Evolutionary conservation across 2,888 invertebrate genomes (phyloP), one percentile per base, ranked within the genome.

Genomic region (Xestia rhomboidea): DNA sequence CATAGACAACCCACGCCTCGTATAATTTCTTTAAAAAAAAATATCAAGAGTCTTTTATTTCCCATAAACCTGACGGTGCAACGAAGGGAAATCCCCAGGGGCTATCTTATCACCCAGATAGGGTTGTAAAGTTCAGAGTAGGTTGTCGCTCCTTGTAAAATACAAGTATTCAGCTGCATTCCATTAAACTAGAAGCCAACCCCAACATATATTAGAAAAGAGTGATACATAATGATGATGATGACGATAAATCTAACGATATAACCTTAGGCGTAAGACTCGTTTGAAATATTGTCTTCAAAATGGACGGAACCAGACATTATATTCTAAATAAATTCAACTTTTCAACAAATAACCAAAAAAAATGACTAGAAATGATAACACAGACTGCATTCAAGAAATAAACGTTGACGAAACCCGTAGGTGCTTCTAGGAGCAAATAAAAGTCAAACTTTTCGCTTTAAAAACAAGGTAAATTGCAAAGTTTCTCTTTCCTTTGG

Each of bases 341-440:
- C 67, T 60, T 79, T 76, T 44, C 60, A 79, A 78, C 66, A 81
- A 76, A 76, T 64, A 76, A 70, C 30, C 66, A 85, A 87, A 72
- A 74, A 77, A 72, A 82, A 68, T 85, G 87, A 89, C 90, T 88
- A 90, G 87, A 88, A 69, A 83, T 70, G 34, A 76, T 84, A 83
- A 84, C 87, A 90, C 85, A 78, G 86, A 78, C 67, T 60, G 21
- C 30, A 64, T 76, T 76, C 44, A 68, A 86, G 51, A 75, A 68
- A 78, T 73, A 1, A 78, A 66, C 51, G n/a, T 46, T 24, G 66
- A 74, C 34, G 15, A n/a, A 69, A 75, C 67, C 49, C 34, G 24
- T 44, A 68, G 60, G 44, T 21, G 21, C 38, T 46, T 69, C 30
- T 8, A 57, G 13, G 18, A 69, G 30, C 13, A 24, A 66, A 30